These are phyloP conservation scores for Pangasianodon hypophthalmus DNA, from an alignment of 2,113 vertebrate species.

Conservation along the genomic window DNA sequence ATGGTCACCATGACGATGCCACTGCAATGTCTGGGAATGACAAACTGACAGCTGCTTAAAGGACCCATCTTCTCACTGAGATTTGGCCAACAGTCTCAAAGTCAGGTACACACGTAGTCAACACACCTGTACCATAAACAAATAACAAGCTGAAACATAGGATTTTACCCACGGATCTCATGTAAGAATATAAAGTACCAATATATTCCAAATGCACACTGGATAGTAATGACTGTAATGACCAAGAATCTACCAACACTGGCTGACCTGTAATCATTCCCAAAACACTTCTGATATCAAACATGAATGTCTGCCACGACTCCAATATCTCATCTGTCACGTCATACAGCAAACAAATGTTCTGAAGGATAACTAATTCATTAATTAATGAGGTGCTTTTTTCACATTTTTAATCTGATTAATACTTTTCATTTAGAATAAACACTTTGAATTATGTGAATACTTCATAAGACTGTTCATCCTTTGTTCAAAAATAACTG, in stretches of 20 bases:
- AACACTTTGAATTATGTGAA: slow-evolving; percentile 33
- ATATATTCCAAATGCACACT: background rate
- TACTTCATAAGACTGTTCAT: background rate
- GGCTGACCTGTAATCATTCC: background rate
- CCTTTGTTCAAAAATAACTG: background rate
- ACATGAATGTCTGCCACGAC: slow-evolving; percentile 17
- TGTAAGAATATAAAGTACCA: background rate
- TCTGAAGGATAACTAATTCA: slow-evolving; percentile 8
- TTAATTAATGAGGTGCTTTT: slow-evolving; percentile 47
- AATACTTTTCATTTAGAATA: slow-evolving; percentile 50
- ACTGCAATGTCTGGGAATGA: background rate
- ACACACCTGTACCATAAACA: background rate
- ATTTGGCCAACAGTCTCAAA: background rate
- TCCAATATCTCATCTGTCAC: background rate
- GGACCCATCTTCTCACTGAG: background rate
- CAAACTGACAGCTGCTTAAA: background rate
- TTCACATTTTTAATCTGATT: slow-evolving; percentile 45
- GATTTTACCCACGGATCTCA: background rate
- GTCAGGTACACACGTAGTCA: background rate
- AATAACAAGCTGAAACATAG: background rate
- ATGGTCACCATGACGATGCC: background rate
- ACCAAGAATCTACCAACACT: background rate
- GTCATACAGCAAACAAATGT: slow-evolving; percentile 28
- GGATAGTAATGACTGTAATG: background rate
- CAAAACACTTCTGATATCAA: background rate